A percentile compares a stretch with the other conserved stretches of the same genome.
Evolutionary conservation across 2,113 vertebrate genomes (phyloP).

Genomic region (Crypturellus undulatus): DNA sequence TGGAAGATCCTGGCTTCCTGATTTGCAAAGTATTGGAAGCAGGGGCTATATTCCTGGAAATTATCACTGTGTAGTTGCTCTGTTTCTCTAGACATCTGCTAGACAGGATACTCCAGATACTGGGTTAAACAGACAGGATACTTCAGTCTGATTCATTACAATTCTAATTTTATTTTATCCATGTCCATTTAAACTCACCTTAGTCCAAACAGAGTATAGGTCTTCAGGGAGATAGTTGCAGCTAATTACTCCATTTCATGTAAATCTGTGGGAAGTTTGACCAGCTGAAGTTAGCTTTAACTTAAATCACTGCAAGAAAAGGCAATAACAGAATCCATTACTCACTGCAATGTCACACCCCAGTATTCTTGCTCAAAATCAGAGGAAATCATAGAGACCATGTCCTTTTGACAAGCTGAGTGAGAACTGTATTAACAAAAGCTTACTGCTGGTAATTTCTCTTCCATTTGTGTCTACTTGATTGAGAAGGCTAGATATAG

Average conservation of each 20-base stretch:
- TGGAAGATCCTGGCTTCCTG: not conserved
- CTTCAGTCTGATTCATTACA: not conserved
- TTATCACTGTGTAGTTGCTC: not conserved
- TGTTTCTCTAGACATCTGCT: not conserved
- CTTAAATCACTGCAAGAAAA: not conserved
- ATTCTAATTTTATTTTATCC: not conserved
- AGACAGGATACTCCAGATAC: not conserved
- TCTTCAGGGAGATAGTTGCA: not conserved
- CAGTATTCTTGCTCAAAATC: not conserved
- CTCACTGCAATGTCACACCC: accelerated
- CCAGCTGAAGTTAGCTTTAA: not conserved
- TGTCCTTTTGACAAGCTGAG: not conserved
- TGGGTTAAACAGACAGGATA: not conserved
- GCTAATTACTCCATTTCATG: not conserved
- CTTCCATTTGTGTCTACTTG: not conserved
- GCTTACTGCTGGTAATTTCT: not conserved
- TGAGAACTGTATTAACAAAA: not conserved
- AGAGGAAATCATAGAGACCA: accelerated
- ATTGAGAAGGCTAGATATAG: not conserved
- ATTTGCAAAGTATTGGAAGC: not conserved
- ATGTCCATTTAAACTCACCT: not conserved
- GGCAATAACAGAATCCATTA: not conserved
- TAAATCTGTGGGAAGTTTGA: not conserved
- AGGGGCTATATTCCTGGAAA: not conserved
- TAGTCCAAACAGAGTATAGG: not conserved